phyloP scores from a whole-genome alignment of 2,113 vertebrate genomes.

The Centropus bengalensis region DNA sequence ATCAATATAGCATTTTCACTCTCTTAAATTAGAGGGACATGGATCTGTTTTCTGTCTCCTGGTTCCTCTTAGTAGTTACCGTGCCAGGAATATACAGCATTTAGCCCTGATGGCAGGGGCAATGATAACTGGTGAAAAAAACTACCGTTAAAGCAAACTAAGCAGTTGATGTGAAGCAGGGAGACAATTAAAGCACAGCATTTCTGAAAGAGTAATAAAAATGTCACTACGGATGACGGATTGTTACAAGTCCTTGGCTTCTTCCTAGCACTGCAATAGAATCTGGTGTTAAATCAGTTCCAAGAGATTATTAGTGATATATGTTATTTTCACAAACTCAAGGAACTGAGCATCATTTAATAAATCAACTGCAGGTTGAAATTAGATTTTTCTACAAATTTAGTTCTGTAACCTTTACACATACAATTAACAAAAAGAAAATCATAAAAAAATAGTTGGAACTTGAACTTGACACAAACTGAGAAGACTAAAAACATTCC shows the following conservation, averaged over 20 bases:
- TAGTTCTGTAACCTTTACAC: not conserved
- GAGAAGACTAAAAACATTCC: not conserved
- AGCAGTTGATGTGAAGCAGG: slow-evolving; percentile 54
- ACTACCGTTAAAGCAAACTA: slow-evolving; percentile 15
- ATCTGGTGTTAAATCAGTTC: slow-evolving; percentile 60
- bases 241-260: slow-evolving; percentile 69
- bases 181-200: slow-evolving; percentile 68
- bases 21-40: not conserved
- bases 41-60: not conserved
- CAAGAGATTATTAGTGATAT: slow-evolving; percentile 58
- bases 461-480: not conserved
- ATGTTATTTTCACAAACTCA: slow-evolving; percentile 49
- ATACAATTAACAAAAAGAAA: slow-evolving; percentile 4
- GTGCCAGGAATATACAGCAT: not conserved
- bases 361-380: slow-evolving; percentile 46
- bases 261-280: slow-evolving; percentile 37
- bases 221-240: slow-evolving; percentile 63
- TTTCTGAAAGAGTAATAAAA: slow-evolving; percentile 70
- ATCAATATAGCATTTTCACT: slow-evolving; percentile 31
- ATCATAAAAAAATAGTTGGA: not conserved
- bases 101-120: slow-evolving; percentile 15
- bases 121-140: not conserved
- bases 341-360: slow-evolving; percentile 33
- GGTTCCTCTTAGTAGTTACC: not conserved
- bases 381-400: not conserved